Evolutionary conservation across 2,113 vertebrate species (phyloP).

Genomic region (Alethe castanea): DNA sequence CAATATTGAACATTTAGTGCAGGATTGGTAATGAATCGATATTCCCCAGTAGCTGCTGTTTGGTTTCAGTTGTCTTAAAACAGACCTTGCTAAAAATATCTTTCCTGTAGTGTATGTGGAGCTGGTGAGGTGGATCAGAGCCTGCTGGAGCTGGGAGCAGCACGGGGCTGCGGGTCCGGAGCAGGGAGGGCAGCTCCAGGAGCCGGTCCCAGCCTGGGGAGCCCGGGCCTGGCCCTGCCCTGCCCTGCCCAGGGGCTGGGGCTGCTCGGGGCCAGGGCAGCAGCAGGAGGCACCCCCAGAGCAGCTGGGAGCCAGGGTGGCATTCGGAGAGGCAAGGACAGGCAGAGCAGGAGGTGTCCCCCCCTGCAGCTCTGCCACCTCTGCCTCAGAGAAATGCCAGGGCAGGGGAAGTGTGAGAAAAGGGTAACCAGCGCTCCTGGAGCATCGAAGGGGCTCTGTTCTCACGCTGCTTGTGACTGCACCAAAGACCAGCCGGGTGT

Average conservation of each 20-base stretch:
- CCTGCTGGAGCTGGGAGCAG: not conserved
- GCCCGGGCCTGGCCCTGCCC: not conserved
- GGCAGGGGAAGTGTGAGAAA: not conserved
- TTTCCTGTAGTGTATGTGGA: constrained; percentile 43
- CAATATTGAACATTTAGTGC: constrained; percentile 27
- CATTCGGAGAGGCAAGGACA: not conserved
- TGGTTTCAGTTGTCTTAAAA: constrained; percentile 56
- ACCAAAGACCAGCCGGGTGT: not conserved
- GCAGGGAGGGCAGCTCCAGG: not conserved
- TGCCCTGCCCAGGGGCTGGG: not conserved
- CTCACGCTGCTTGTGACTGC: rapidly evolving
- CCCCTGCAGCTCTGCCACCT: not conserved
- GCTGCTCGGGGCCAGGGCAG: rapidly evolving
- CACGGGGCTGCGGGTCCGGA: not conserved
- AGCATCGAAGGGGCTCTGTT: not conserved
- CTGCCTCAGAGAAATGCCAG: not conserved
- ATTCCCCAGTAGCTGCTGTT: constrained; percentile 36
- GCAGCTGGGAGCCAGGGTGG: not conserved
- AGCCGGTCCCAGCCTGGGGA: rapidly evolving
- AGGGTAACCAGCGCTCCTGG: rapidly evolving
- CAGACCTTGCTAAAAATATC: constrained; percentile 62
- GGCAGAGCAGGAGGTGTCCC: not conserved
- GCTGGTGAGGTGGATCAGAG: constrained; percentile 41
- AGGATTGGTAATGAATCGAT: constrained; percentile 59
- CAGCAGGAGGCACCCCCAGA: not conserved